Conservation (phyloP, 2,113 vertebrate genomes). For the Conger conger region DNA sequence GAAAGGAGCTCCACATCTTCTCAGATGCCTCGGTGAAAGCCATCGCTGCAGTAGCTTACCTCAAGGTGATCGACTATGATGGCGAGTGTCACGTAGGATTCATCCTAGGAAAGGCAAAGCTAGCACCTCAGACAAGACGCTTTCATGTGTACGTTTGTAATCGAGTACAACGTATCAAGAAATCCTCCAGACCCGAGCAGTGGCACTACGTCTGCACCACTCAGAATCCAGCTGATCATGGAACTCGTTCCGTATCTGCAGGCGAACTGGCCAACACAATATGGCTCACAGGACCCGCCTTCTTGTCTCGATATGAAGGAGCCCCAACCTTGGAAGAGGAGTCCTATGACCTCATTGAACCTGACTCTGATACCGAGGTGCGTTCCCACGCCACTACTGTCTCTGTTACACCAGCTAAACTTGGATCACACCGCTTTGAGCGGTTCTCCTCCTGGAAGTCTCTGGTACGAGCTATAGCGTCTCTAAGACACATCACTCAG, state of each 20-base stretch:
- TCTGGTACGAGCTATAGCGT: no score
- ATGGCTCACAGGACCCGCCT: conserved; percentile 23
- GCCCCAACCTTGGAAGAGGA: no score
- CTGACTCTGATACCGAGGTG: neutral
- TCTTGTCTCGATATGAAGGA: neutral
- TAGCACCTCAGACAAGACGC: neutral
- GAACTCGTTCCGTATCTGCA: conserved; percentile 27
- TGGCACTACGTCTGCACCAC: conserved; percentile 29
- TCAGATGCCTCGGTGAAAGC: no score
- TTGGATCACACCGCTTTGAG: conserved; percentile 1
- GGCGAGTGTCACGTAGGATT: no score
- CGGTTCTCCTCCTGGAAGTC: conserved; percentile 7
- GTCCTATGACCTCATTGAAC: no score
- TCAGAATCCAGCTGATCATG: conserved; percentile 32
- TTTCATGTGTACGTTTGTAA: conserved; percentile 35
- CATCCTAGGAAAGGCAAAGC: no score
- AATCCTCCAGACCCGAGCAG: conserved; percentile 15
- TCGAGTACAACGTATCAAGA: conserved; percentile 2
- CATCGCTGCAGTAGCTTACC: no score
- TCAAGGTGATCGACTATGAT: no score
- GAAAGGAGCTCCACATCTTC: no score
- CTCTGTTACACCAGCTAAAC: neutral
- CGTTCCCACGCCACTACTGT: neutral
- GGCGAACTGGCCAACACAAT: conserved; percentile 19
- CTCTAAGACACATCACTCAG: no score